phyloP scores from a whole-genome alignment of 2,888 invertebrate species.

The Pseudococcus longispinus region DNA sequence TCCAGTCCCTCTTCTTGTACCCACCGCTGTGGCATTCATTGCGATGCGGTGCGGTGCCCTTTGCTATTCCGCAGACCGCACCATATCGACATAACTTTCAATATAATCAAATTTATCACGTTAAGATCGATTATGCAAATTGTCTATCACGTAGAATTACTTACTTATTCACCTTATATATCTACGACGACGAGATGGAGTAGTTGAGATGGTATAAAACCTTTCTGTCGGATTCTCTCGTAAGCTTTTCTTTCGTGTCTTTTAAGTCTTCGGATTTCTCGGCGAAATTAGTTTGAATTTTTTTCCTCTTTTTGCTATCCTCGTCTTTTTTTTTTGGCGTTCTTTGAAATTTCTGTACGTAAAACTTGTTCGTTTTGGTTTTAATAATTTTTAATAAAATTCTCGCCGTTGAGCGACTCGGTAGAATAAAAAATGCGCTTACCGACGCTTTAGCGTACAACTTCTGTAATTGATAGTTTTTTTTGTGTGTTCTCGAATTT shows the following conservation, averaged over 20 bases:
- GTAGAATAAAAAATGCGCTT: not conserved
- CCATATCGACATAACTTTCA: not conserved
- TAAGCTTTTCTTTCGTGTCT: not conserved
- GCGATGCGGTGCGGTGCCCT: not conserved
- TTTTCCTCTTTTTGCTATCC: too few species aligned
- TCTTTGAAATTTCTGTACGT: not conserved
- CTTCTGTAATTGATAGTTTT: constrained; percentile 13
- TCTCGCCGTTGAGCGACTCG: not conserved
- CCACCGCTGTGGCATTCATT: not conserved
- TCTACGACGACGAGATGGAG: not conserved
- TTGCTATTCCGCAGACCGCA: not conserved
- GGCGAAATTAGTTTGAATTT: constrained; percentile 12
- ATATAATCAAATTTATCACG: constrained; percentile 20
- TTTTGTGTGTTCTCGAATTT: not conserved
- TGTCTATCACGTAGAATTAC: not conserved
- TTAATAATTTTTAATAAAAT: constrained; percentile 24
- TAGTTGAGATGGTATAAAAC: not conserved
- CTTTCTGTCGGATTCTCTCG: not conserved
- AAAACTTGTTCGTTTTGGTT: constrained; percentile 4
- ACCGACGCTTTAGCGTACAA: not conserved
- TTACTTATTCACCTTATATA: not conserved
- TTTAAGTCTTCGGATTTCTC: not conserved
- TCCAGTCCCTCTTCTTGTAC: not conserved
- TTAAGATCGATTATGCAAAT: constrained; percentile 11
- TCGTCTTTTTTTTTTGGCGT: not conserved